Percentiles rank a stretch among this genome's conserved stretches.
These are phyloP conservation scores for Cyprinus carpio DNA, from an alignment of 2,113 vertebrate genomes.

Conservation along the genomic window DNA sequence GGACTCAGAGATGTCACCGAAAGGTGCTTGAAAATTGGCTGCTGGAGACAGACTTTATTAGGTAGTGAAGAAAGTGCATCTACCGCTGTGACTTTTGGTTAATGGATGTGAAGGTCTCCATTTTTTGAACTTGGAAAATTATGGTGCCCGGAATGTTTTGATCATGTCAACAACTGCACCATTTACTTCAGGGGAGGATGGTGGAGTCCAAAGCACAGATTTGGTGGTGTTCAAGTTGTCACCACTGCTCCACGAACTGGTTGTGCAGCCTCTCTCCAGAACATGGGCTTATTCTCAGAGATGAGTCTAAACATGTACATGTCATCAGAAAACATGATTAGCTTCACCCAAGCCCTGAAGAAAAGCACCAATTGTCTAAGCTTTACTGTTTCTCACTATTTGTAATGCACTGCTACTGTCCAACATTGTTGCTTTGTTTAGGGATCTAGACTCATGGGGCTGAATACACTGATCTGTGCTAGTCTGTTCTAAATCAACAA, in stretches of 20 bases:
- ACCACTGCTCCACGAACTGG: not conserved
- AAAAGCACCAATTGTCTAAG: not conserved
- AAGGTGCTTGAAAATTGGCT: conserved; percentile 26
- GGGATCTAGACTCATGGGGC: no score
- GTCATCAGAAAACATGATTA: not conserved
- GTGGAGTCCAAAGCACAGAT: not conserved
- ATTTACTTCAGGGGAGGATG: not conserved
- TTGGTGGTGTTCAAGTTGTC: not conserved
- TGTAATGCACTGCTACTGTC: not conserved
- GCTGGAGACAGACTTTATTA: conserved; percentile 12
- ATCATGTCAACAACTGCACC: conserved; percentile 31
- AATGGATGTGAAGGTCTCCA: conserved; percentile 33
- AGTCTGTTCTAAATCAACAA: not conserved
- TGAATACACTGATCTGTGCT: no score
- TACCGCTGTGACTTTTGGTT: conserved; percentile 7
- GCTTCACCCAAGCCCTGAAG: not conserved
- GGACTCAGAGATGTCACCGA: conserved; percentile 18
- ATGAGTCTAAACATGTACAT: not conserved
- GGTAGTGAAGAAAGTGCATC: conserved; percentile 34
- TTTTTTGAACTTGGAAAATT: conserved; percentile 32
- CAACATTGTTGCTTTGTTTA: no score
- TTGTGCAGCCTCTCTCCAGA: not conserved
- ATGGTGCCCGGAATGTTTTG: conserved; percentile 33
- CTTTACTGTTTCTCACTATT: not conserved
- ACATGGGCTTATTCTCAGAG: not conserved